phyloP scores from a whole-genome alignment of 2,113 vertebrate genomes.

The Gavia stellata region DNA sequence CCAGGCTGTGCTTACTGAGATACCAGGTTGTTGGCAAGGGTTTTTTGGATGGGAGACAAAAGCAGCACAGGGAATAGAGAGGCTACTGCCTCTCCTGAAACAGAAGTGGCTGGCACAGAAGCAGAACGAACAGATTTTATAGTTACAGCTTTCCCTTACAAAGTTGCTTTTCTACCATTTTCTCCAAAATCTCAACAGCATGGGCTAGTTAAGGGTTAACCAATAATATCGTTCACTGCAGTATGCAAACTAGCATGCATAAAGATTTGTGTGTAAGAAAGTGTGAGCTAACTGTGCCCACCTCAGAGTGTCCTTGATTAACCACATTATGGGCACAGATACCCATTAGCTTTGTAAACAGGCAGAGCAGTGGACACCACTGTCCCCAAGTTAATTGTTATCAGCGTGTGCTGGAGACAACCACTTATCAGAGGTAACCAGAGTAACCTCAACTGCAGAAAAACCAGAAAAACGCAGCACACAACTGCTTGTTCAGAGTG shows the following conservation, averaged over 20 bases:
- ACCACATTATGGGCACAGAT: not conserved
- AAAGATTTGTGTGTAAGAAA: not conserved
- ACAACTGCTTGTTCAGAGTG: not conserved
- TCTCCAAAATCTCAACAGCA: not conserved
- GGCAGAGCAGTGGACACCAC: not conserved
- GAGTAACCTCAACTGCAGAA: not conserved
- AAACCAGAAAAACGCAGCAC: rapidly evolving
- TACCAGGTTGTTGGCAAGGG: not conserved
- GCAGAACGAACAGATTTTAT: not conserved
- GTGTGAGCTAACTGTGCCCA: not conserved
- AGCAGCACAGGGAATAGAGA: not conserved
- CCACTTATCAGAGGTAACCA: not conserved
- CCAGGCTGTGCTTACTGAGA: not conserved
- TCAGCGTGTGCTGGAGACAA: not conserved
- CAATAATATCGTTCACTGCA: not conserved
- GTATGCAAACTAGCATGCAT: not conserved
- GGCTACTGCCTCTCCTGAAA: not conserved
- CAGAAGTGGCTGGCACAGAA: not conserved
- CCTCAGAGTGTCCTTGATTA: not conserved
- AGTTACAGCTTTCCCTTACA: not conserved
- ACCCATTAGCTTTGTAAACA: not conserved
- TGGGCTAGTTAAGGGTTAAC: not conserved
- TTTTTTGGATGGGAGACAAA: not conserved
- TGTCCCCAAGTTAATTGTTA: not conserved
- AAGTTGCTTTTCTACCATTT: not conserved